A percentile compares a stretch with the other conserved stretches of the same genome.
phyloP scores from a whole-genome alignment of 37 sponge, comb jelly and placozoan species.

The Dysidea cf. avara region DNA sequence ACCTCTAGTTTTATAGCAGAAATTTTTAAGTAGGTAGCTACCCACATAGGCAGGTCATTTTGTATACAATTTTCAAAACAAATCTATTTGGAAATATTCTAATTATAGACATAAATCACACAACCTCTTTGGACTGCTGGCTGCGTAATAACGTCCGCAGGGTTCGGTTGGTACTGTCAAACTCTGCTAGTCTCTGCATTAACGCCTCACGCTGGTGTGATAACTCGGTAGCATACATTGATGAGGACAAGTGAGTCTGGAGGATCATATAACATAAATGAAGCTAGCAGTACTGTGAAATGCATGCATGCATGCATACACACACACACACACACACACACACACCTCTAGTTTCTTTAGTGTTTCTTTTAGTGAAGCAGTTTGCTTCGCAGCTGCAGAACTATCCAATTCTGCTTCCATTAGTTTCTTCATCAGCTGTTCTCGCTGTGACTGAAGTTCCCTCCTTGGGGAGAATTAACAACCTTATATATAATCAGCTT shows the following conservation, averaged over 20 bases:
- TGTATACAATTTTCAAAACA: no score
- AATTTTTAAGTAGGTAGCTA: no score
- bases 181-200: conserved; percentile 29
- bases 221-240: background rate
- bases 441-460: conserved; percentile 31
- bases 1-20: no score
- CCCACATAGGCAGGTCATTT: no score
- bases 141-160: no score
- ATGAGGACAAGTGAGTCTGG: background rate
- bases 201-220: conserved; percentile 36
- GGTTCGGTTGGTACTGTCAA: conserved; percentile 19
- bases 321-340: conserved; percentile 8
- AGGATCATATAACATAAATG: no score
- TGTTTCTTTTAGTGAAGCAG: conserved; percentile 25
- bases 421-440: conserved; percentile 48
- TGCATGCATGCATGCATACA: background rate
- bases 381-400: conserved; percentile 34
- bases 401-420: conserved; percentile 64
- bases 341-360: conserved; percentile 64
- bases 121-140: no score
- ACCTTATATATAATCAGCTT: no score
- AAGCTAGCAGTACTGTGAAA: background rate
- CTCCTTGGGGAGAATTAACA: no score
- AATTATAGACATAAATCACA: no score
- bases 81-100: no score